phyloP scores from a whole-genome alignment of 2,113 vertebrate genomes.

The Equus quagga region DNA sequence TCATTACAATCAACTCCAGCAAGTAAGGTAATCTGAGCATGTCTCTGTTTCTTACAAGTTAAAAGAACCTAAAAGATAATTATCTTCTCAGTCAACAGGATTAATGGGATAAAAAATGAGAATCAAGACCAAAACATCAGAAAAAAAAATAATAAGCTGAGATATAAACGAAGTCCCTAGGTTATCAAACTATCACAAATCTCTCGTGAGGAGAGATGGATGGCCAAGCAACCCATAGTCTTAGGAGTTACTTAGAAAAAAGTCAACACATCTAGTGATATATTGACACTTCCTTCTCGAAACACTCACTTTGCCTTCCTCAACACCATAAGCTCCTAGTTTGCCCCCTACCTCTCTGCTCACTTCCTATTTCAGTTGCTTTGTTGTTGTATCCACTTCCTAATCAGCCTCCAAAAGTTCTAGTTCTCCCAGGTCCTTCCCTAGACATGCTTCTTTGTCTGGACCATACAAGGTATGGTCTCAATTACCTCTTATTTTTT shows the following conservation, averaged over 20 bases:
- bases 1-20: conserved; percentile 28
- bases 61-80: conserved; percentile 59
- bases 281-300: background rate
- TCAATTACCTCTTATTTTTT: background rate
- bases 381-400: background rate
- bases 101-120: conserved; percentile 44
- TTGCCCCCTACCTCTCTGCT: background rate
- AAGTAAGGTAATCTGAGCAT: conserved; percentile 43
- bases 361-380: background rate
- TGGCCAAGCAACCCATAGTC: background rate
- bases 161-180: background rate
- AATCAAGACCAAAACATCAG: background rate
- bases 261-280: no score
- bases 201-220: background rate
- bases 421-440: background rate
- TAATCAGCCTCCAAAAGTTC: background rate
- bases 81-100: conserved; percentile 50
- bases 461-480: background rate
- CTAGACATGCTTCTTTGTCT: conserved; percentile 1
- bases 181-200: conserved; percentile 11
- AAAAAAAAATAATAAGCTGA: conserved; percentile 30
- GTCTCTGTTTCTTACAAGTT: conserved; percentile 44
- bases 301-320: background rate
- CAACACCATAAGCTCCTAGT: background rate
- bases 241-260: background rate